Evolutionary conservation across 1,140 invertebrate species (phyloP).

Genomic region (Campoletis sonorensis): DNA sequence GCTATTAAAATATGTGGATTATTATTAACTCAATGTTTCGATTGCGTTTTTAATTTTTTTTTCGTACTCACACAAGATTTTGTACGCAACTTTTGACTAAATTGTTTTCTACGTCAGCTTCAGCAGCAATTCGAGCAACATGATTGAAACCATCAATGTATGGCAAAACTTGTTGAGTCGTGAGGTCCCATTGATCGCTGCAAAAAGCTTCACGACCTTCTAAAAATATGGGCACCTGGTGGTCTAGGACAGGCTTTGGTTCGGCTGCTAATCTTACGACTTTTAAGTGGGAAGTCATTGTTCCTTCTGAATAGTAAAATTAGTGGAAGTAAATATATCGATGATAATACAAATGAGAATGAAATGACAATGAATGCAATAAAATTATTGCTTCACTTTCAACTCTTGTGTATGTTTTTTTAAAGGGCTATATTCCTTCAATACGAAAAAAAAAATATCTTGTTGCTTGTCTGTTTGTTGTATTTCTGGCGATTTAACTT

Average conservation of each 20-base stretch:
- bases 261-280: conserved; percentile 86
- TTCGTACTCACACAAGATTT: conserved; percentile 86
- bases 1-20: neutral
- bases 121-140: conserved; percentile 86
- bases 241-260: conserved; percentile 89
- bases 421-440: too few relatives aligned
- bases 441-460: too few relatives aligned
- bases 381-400: neutral
- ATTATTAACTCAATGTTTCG: neutral
- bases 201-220: conserved; percentile 78
- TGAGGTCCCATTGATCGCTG: conserved; percentile 92
- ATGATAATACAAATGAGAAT: too few relatives aligned
- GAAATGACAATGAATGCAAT: neutral
- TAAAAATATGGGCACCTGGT: conserved; percentile 93
- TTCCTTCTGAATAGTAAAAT: conserved; percentile 79
- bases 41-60: conserved; percentile 52
- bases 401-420: neutral
- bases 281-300: conserved; percentile 88
- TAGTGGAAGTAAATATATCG: neutral
- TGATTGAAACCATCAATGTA: conserved; percentile 96
- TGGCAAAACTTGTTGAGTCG: conserved; percentile 92
- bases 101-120: conserved; percentile 94
- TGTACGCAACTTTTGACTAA: conserved; percentile 96
- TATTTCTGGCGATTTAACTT: too few relatives aligned
- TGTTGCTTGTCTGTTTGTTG: too few relatives aligned